Base-by-base conservation (phyloP, 2,113 vertebrate genomes). In the Apaloderma vittatum region DNA sequence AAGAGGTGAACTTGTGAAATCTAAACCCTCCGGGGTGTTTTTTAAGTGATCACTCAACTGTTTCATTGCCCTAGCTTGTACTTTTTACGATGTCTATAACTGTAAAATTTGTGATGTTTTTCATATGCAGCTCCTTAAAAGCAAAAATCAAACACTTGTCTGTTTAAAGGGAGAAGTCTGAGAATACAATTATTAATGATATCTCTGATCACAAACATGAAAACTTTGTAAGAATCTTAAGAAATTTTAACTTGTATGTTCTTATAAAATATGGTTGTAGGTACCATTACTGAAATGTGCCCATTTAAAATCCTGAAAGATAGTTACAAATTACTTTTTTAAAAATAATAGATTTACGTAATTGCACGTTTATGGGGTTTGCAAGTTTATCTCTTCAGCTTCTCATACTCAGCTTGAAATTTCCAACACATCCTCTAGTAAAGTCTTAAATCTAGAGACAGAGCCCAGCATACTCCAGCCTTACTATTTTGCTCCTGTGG, bases 1-100 rank as follows among this genome's bases (percentile, higher is more conserved):
- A 96, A 96, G 93, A 97, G 91, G 90, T 98, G 86, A 97, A 97
- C 96, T 97, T 97, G 97, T 98, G 96, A 97, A 98, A 98, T 92
- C 85, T 93, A 97, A 97, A 83, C 96, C 97, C 92, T 94, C 95
- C 82, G 75, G 54, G 88, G 84, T 81, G 48, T 91, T 97, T 97
- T 97, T 94, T 96, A 95, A 97, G 72, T 96, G 93, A 94, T 93
- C 94, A 81, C 51, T 97, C 83, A 97, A 85, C 93, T 97, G 90
- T 97, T 95, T 98, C 94, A 95, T 92, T 96, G 90, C 81, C 88
- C 84, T 92, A 80, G 51, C 94, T 66, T 97, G 78, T 94, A 87
- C 79, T 92, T 98, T 97, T 97, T 90, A 97, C 93, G 93, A 86
- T 90, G 85, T 90, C 93, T 78, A 62, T 92, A 88, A 67, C 81